Evolutionary conservation across 2,888 invertebrate genomes (phyloP).

Genomic region (Lepidonotus clava): DNA sequence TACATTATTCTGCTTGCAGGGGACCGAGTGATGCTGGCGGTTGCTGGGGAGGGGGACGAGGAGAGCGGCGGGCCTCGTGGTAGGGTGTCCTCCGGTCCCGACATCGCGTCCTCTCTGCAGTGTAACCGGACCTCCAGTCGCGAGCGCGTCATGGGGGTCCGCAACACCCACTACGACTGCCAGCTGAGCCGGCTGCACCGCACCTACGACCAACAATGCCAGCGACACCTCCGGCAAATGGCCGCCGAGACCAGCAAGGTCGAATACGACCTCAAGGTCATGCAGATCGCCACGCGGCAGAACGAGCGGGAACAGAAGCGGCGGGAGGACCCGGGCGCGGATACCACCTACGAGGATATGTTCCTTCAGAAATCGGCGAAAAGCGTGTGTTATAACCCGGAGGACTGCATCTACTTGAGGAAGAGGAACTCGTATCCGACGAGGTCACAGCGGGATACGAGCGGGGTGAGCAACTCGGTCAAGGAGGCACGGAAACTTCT

Average conservation of each 20-base stretch:
- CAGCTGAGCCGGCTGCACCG: constrained; percentile 66
- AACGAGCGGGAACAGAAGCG: constrained; percentile 71
- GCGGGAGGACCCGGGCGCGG: constrained; percentile 69
- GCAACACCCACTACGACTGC: constrained; percentile 75
- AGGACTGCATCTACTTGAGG: constrained; percentile 58
- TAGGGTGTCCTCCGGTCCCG: neutral
- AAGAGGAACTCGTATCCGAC: constrained; percentile 55
- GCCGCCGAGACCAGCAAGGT: constrained; percentile 70
- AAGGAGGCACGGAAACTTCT: constrained; percentile 36
- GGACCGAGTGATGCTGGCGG: constrained; percentile 77
- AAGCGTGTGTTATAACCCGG: constrained; percentile 52
- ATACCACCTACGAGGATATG: constrained; percentile 73
- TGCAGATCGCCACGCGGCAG: constrained; percentile 72
- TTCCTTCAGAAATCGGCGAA: constrained; percentile 52
- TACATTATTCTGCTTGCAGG: constrained; percentile 67
- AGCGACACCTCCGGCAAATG: constrained; percentile 67
- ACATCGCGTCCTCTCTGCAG: neutral
- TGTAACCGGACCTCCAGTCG: constrained; percentile 17
- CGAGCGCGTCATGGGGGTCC: constrained; percentile 70
- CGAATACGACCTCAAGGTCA: constrained; percentile 73
- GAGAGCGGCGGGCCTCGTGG: neutral
- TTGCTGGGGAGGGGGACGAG: constrained; percentile 60
- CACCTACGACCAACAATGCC: constrained; percentile 69
- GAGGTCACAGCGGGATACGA: neutral
- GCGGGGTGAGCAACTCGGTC: constrained; percentile 1